Percentiles rank a stretch among this genome's conserved stretches.
phyloP scores from a whole-genome alignment of 2,113 vertebrate genomes.

The Zosterops japonicus region DNA sequence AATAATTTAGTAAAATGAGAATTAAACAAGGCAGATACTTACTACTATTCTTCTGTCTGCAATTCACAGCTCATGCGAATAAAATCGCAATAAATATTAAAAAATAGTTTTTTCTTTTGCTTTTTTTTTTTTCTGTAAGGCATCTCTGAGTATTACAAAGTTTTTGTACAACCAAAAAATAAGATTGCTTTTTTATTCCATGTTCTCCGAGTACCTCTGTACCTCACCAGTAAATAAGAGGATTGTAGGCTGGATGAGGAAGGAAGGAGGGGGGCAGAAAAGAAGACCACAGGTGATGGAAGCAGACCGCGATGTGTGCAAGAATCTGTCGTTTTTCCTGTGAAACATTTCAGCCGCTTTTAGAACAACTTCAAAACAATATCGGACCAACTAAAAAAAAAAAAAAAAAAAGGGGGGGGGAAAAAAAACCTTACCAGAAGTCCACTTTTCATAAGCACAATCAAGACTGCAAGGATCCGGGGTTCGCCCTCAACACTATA shows the following conservation, averaged over 20 bases:
- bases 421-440: slow-evolving; percentile 14
- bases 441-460: slow-evolving; percentile 40
- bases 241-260: slow-evolving; percentile 16
- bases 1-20: slow-evolving; percentile 72
- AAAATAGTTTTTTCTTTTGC: slow-evolving; percentile 55
- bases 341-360: slow-evolving; percentile 36
- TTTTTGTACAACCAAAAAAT: slow-evolving; percentile 70
- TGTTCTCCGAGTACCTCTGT: slow-evolving; percentile 52
- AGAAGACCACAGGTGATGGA: slow-evolving; percentile 26
- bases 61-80: slow-evolving; percentile 72
- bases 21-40: slow-evolving; percentile 64
- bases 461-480: slow-evolving; percentile 17
- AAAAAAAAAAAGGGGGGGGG: too few species aligned
- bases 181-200: slow-evolving; percentile 55
- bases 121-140: slow-evolving; percentile 65
- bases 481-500: slow-evolving; percentile 57
- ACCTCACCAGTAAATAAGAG: slow-evolving; percentile 9
- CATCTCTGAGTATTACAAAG: slow-evolving; percentile 72
- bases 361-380: background rate
- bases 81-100: slow-evolving; percentile 74
- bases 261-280: background rate
- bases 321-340: slow-evolving; percentile 61
- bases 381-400: background rate
- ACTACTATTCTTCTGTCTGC: slow-evolving; percentile 54
- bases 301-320: slow-evolving; percentile 32